Evolutionary conservation across 2,113 vertebrate genomes (phyloP), one percentile per base, ranked within the genome.

Genomic region (Atlantisia rogersi): DNA sequence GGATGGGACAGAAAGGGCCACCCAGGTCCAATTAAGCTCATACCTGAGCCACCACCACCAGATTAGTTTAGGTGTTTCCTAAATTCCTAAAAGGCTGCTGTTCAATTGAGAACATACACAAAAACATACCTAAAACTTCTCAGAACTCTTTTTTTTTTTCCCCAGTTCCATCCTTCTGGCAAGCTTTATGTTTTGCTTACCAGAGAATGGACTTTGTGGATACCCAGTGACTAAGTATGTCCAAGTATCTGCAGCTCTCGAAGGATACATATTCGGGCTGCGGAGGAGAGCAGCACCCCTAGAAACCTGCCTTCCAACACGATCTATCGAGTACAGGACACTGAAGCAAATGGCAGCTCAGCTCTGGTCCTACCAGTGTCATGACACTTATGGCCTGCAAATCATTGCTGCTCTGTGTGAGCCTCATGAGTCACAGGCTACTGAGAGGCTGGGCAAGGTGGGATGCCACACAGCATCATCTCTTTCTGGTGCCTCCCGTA

Each of bases 401-500:
- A 46, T 3, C 59, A 12, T 3, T 0, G 8, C 42, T 32, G 40
- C 11, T 9, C 3, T 5, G 52, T 3, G 35, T 63, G 46, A 65
- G 71, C 81, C 77, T 46, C 0, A 0, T 5, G 6, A 68, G 73
- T 18, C 60, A 15, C 35, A 1, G 46, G n/a, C 35, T 1, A 35
- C 58, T 22, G 4, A 5, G 9, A 11, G 40, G 62, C 13, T 6
- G 14, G 52, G 32, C 29, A 3, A 21, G n/a, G 12, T 0, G 2
- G 39, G 71, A 26, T 3, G 0, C 8, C 40, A 24, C 8, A 15
- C n/a, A 6, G 55, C 0, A 22, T 12, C 28, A 39, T 0, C 32
- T 25, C 35, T 75, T 37, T 5, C 26, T 1, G 17, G 25, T 0
- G 14, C 3, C 59, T 28, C 35, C 1, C 2, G 12, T 0, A 21